phyloP scores from a whole-genome alignment of 37 sponge, comb jelly and placozoan species.

The Diacarnus erythraeanus region DNA sequence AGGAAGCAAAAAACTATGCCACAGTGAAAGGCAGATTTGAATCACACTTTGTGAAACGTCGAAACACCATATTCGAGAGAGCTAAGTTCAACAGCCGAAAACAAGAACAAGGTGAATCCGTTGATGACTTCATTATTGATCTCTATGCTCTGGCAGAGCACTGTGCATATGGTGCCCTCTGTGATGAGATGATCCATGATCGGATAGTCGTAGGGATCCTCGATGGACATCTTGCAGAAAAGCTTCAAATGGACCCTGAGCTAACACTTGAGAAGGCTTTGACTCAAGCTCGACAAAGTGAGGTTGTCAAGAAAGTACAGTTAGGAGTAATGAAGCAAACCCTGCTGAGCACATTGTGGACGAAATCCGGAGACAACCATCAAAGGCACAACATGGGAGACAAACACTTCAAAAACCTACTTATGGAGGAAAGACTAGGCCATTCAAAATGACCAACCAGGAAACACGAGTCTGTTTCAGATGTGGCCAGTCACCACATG shows the following conservation, averaged over 20 bases:
- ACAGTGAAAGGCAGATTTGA: slow-evolving; percentile 17
- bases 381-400: no score
- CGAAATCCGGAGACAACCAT: background rate
- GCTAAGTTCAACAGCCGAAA: slow-evolving; percentile 46
- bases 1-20: slow-evolving; percentile 22
- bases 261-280: slow-evolving; percentile 23
- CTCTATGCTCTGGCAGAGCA: no score
- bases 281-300: slow-evolving; percentile 1
- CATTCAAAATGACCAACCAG: background rate
- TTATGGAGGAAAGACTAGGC: no score
- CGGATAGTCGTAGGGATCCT: slow-evolving; percentile 33
- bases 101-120: no score
- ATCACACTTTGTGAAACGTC: no score
- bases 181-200: slow-evolving; percentile 31
- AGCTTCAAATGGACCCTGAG: slow-evolving; percentile 14
- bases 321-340: background rate
- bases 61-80: slow-evolving; percentile 47
- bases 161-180: slow-evolving; percentile 18
- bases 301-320: background rate
- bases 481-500: background rate
- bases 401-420: no score
- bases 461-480: background rate
- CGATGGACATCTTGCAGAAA: slow-evolving; percentile 32
- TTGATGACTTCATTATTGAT: slow-evolving; percentile 33
- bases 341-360: background rate